phyloP scores from a whole-genome alignment of 2,113 vertebrate species.

The Gulo gulo region DNA sequence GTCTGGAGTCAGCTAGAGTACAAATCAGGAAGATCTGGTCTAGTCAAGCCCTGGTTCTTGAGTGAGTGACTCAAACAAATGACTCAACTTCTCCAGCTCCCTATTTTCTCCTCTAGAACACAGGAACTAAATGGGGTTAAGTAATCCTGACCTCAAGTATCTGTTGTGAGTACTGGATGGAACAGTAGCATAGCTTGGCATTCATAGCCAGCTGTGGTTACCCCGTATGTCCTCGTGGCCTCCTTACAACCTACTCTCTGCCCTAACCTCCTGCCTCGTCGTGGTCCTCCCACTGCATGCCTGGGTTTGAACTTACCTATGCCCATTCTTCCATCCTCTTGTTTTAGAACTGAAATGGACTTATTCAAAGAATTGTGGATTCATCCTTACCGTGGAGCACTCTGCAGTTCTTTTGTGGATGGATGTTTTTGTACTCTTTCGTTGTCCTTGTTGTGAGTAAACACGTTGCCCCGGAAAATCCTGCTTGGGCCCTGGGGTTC shows the following conservation, averaged over 20 bases:
- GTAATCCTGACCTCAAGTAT: neutral
- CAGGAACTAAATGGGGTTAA: neutral
- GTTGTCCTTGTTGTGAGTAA: neutral
- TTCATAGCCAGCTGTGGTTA: neutral
- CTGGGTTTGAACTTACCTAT: neutral
- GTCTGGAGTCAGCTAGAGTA: neutral
- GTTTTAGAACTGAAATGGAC: neutral
- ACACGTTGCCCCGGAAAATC: neutral
- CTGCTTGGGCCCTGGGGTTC: neutral
- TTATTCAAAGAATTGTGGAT: neutral
- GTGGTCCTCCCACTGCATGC: neutral
- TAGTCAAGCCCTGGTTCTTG: neutral
- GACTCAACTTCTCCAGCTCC: neutral
- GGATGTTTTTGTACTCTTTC: neutral
- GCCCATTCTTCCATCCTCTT: neutral
- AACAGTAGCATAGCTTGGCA: neutral
- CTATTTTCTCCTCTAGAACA: neutral
- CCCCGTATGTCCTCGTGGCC: neutral
- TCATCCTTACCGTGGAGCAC: neutral
- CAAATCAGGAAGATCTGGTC: neutral
- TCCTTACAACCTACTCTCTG: neutral
- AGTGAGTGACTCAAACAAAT: neutral
- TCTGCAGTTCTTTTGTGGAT: neutral
- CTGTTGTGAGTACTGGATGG: neutral
- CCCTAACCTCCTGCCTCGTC: neutral